These are phyloP conservation scores for Acipenser transmontanus DNA, from an alignment of 2,797 vertebrate genomes.

Conservation along the genomic window DNA sequence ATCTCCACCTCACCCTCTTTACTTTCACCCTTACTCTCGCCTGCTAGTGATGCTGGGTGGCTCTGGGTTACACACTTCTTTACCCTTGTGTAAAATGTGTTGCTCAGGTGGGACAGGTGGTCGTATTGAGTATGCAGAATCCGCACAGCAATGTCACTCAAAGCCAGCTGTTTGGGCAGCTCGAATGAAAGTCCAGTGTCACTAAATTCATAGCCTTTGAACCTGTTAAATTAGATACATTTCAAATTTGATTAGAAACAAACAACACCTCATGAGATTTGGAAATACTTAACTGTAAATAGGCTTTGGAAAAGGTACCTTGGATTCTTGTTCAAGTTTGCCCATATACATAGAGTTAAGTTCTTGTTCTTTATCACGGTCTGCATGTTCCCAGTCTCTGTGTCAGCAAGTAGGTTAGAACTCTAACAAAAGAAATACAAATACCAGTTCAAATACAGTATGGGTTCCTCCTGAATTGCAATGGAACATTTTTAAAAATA, in stretches of 20 bases:
- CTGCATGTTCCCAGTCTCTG: constrained; percentile 83
- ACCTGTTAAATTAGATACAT: constrained; percentile 44
- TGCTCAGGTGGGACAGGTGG: constrained; percentile 61
- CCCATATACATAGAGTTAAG: constrained; percentile 80
- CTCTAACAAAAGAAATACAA: constrained; percentile 35
- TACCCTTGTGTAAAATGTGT: constrained; percentile 16
- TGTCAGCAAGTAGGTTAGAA: constrained; percentile 60
- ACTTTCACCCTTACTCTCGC: constrained; percentile 1
- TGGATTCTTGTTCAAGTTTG: constrained; percentile 80
- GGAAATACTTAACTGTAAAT: neutral
- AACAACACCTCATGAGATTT: neutral
- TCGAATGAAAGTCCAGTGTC: constrained; percentile 61
- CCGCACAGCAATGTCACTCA: constrained; percentile 60
- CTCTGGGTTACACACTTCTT: constrained; percentile 5
- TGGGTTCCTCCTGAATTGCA: too few species aligned
- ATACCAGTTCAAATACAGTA: too few species aligned
- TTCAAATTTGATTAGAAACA: neutral
- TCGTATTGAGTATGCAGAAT: constrained; percentile 79
- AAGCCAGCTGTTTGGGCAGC: constrained; percentile 68
- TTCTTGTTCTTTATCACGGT: constrained; percentile 62
- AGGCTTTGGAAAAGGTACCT: constrained; percentile 50
- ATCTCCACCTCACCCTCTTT: constrained; percentile 17
- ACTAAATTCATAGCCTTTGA: constrained; percentile 60
- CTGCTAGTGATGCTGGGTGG: neutral
- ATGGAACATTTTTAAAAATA: too few species aligned